Conservation (phyloP, 2,113 vertebrate species). For the Peromyscus maniculatus region DNA sequence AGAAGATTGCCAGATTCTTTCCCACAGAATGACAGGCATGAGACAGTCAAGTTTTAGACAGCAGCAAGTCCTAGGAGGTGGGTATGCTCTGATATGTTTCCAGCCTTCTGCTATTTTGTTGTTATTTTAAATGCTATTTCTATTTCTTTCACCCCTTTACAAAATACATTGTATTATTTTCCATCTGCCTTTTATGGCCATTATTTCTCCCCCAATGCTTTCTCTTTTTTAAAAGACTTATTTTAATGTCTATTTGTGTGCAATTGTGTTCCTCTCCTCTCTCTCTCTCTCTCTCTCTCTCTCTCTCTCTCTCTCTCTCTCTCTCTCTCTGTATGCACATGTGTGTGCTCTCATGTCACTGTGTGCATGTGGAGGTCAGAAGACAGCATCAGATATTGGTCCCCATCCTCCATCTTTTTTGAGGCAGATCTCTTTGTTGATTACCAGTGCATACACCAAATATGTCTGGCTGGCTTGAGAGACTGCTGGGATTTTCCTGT, state of each 20-base stretch:
- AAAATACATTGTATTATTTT: neutral
- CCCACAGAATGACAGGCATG: rapidly evolving
- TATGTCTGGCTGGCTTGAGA: no score
- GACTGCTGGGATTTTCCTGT: neutral
- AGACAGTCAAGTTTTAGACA: neutral
- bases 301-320: no score
- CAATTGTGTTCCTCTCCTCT: neutral
- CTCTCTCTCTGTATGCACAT: no score
- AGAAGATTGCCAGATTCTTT: neutral
- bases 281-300: no score
- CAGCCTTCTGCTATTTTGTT: neutral
- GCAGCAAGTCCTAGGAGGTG: neutral
- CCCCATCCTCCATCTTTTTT: neutral
- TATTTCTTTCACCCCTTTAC: neutral
- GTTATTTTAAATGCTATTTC: neutral
- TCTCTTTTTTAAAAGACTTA: neutral
- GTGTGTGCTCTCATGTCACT: neutral
- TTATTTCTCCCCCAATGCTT: neutral
- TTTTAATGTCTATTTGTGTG: neutral
- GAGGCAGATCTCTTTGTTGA: neutral
- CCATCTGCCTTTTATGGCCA: no score
- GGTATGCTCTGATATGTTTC: rapidly evolving
- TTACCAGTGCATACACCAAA: neutral
- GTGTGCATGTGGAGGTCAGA: neutral
- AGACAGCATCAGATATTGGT: neutral